phyloP scores from a whole-genome alignment of 1,140 invertebrate genomes.

The Neocloeon triangulifer region DNA sequence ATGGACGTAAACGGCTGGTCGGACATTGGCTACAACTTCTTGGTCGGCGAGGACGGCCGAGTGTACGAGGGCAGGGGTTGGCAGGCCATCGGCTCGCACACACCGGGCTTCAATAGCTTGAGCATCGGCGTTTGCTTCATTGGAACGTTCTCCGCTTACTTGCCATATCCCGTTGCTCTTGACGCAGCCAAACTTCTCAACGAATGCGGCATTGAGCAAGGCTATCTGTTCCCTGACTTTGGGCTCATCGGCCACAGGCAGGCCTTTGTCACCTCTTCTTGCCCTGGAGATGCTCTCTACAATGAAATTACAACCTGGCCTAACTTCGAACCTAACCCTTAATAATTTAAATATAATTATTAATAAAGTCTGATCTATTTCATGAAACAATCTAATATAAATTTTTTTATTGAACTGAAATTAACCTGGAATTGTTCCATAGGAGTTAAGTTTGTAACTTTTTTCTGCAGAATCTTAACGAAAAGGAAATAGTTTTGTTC shows the following conservation, averaged over 20 bases:
- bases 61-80: constrained; percentile 21
- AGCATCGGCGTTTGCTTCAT: constrained; percentile 18
- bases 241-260: constrained; percentile 16
- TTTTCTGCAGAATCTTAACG: too few relatives aligned
- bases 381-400: too few relatives aligned
- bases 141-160: constrained; percentile 13
- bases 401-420: too few relatives aligned
- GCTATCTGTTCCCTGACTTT: constrained; percentile 18
- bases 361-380: too few relatives aligned
- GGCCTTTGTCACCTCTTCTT: constrained; percentile 12
- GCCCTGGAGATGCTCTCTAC: constrained; percentile 14
- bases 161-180: constrained; percentile 8
- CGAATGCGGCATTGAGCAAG: constrained; percentile 7
- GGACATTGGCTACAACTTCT: constrained; percentile 19
- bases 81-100: constrained; percentile 18
- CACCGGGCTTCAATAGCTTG: constrained; percentile 15
- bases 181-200: constrained; percentile 9
- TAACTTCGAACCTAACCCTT: constrained; percentile 8
- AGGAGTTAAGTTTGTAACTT: too few relatives aligned
- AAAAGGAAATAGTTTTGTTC: too few relatives aligned
- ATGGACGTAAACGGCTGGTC: constrained; percentile 17
- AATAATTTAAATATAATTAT: too few relatives aligned
- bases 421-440: too few relatives aligned
- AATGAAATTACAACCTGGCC: constrained; percentile 13
- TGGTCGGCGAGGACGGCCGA: constrained; percentile 20